These are phyloP conservation scores for Rotaria magnacalcarata DNA, from an alignment of 2,888 invertebrate species.

Conservation along the genomic window DNA sequence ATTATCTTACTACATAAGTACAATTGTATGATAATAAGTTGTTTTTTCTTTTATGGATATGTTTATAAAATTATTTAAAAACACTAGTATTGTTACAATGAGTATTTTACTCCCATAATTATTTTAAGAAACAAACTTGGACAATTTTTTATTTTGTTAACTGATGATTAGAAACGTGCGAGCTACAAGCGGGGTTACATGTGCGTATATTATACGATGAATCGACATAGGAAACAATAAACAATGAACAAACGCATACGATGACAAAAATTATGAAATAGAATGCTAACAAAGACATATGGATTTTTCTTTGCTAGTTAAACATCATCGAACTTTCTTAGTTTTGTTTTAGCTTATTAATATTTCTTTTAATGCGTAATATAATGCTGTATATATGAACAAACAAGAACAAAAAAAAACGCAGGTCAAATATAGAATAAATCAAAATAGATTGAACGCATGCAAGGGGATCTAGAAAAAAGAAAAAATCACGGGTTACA, in stretches of 20 bases:
- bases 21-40: no score
- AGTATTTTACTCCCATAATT: not conserved
- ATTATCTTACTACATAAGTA: no score
- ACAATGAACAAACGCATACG: not conserved
- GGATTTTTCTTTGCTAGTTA: not conserved
- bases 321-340: not conserved
- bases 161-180: not conserved
- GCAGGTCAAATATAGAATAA: not conserved
- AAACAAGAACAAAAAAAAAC: not conserved
- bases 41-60: no score
- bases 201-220: not conserved
- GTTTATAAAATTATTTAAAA: no score
- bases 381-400: conserved; percentile 8
- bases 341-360: not conserved
- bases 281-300: not conserved
- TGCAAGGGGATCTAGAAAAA: not conserved
- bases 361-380: not conserved
- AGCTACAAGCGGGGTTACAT: not conserved
- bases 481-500: conserved; percentile 3
- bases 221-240: not conserved
- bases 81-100: no score
- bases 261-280: not conserved
- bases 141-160: not conserved
- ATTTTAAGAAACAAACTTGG: not conserved
- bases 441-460: conserved; percentile 5